Evolutionary conservation across 2,797 vertebrate species (phyloP).

Genomic region (Xyrichtys novacula): DNA sequence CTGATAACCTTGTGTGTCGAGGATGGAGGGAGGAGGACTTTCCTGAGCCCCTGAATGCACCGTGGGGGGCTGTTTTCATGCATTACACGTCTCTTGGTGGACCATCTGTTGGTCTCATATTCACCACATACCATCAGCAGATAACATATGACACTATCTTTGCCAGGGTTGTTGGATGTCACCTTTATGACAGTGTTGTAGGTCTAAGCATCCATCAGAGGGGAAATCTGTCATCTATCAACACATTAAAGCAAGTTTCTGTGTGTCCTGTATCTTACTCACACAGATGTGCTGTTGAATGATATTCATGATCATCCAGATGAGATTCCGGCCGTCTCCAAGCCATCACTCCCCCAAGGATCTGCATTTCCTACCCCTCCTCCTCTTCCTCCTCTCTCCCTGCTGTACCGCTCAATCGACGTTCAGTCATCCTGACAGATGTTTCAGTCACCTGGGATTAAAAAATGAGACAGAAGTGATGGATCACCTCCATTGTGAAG

Average conservation of each 20-base stretch:
- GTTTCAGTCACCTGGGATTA: constrained; percentile 76
- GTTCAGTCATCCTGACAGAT: constrained; percentile 76
- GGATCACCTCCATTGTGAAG: constrained; percentile 65
- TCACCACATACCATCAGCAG: constrained; percentile 7
- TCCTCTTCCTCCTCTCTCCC: constrained; percentile 8
- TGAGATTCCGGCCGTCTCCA: constrained; percentile 51
- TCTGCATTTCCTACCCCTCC: constrained; percentile 52
- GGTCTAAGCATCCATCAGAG: constrained; percentile 48
- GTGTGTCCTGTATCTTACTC: constrained; percentile 33
- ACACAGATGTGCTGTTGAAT: constrained; percentile 42
- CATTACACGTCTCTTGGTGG: constrained; percentile 1
- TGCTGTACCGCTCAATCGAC: constrained; percentile 62
- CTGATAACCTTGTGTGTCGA: constrained; percentile 55
- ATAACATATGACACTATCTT: constrained; percentile 31
- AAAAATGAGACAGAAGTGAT: constrained; percentile 73
- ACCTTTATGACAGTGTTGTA: constrained; percentile 28
- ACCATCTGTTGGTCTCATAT: constrained; percentile 40
- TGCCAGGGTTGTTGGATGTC: constrained; percentile 10
- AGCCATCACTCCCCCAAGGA: constrained; percentile 70
- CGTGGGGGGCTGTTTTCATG: neutral
- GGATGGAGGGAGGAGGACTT: constrained; percentile 36
- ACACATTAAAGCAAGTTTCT: constrained; percentile 17
- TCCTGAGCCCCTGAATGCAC: constrained; percentile 32
- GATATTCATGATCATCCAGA: constrained; percentile 64
- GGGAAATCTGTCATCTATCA: constrained; percentile 41